A percentile compares a stretch with the other conserved stretches of the same genome.
phyloP scores from a whole-genome alignment of 2,113 vertebrate genomes.

The Rhea americana region DNA sequence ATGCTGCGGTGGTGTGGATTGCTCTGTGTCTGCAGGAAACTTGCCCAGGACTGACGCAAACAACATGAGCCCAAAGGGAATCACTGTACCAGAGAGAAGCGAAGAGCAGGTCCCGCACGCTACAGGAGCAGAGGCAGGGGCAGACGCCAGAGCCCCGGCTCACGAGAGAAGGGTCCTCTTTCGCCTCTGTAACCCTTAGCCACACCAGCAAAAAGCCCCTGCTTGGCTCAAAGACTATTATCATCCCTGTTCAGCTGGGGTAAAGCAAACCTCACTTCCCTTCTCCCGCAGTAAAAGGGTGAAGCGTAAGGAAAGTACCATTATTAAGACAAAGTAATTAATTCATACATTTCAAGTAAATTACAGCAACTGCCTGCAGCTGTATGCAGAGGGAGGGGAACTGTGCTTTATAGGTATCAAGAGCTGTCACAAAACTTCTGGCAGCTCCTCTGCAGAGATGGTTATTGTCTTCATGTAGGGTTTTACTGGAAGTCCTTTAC shows the following conservation, averaged over 20 bases:
- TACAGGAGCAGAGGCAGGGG: background rate
- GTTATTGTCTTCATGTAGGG: rapidly evolving
- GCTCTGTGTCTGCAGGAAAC: background rate
- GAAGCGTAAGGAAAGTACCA: background rate
- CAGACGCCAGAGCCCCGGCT: background rate
- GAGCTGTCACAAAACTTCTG: background rate
- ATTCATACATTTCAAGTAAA: slow-evolving; percentile 22
- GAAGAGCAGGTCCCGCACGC: background rate
- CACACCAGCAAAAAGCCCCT: background rate
- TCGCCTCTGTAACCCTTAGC: background rate
- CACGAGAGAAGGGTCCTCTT: background rate
- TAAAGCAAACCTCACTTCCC: background rate
- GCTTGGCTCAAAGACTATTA: background rate
- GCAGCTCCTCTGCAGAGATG: background rate
- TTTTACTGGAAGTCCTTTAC: background rate
- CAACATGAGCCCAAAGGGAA: background rate
- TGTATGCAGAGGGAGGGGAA: background rate
- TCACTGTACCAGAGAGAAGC: background rate
- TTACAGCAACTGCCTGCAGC: background rate
- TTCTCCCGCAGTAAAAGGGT: background rate
- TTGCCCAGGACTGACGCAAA: background rate
- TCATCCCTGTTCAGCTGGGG: background rate
- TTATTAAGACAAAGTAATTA: slow-evolving; percentile 29
- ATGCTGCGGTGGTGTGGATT: background rate
- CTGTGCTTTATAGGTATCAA: background rate